These are phyloP conservation scores for Gymnarchus niloticus DNA, from an alignment of 2,113 vertebrate genomes.

Conservation along the genomic window DNA sequence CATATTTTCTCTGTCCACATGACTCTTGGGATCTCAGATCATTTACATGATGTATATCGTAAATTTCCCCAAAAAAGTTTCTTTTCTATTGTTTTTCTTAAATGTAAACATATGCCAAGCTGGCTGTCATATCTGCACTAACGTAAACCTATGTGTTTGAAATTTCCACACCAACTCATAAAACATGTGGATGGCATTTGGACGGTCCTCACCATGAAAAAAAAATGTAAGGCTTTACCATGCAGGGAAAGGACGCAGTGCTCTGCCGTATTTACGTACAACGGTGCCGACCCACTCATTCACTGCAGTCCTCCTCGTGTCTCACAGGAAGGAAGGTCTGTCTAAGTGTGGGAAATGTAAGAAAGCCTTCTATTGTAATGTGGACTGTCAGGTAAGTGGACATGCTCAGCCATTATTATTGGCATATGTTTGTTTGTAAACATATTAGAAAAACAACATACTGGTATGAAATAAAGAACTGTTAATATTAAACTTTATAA, in stretches of 20 bases:
- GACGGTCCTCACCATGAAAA: background rate
- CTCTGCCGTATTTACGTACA: too few species aligned
- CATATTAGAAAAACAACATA: background rate
- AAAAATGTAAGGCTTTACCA: background rate
- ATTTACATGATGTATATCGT: background rate
- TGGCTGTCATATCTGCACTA: background rate
- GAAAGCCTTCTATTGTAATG: constrained; percentile 91
- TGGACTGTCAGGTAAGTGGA: constrained; percentile 82
- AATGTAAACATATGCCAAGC: background rate
- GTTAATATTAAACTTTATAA: background rate
- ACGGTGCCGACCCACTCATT: background rate
- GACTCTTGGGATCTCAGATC: background rate
- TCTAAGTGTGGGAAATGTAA: constrained; percentile 94
- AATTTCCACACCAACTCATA: background rate
- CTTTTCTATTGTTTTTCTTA: too few species aligned
- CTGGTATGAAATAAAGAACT: too few species aligned
- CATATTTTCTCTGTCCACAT: too few species aligned
- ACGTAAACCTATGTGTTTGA: background rate
- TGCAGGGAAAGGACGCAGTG: background rate
- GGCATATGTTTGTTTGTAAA: constrained; percentile 6
- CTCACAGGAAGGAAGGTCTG: constrained; percentile 80
- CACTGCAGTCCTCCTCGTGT: constrained; percentile 33
- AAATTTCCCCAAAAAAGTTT: background rate
- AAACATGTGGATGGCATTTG: background rate
- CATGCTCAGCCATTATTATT: background rate